Conservation (phyloP, 2,888 invertebrate species). For the Tenodera sinensis region DNA sequence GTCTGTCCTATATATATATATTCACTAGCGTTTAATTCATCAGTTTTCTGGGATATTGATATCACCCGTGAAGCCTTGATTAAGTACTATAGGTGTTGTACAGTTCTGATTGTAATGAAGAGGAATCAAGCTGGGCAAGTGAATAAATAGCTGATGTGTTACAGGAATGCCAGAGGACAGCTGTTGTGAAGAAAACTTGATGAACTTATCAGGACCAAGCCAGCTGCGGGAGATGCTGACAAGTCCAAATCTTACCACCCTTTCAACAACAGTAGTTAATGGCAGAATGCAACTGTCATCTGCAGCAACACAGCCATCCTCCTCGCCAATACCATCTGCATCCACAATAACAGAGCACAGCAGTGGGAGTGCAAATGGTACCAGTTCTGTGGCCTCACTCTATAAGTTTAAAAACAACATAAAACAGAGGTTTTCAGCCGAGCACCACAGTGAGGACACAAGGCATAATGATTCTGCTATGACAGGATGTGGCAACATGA, state of each 20-base stretch:
- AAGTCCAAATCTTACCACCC: slow-evolving; percentile 24
- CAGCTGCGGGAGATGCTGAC: slow-evolving; percentile 47
- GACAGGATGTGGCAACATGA: background rate
- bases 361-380: background rate
- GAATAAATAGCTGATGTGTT: background rate
- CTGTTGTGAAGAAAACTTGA: slow-evolving; percentile 1
- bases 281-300: slow-evolving; percentile 28
- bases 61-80: too few species aligned
- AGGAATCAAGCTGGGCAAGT: too few species aligned
- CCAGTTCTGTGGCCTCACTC: slow-evolving; percentile 2
- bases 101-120: too few species aligned
- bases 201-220: slow-evolving; percentile 35
- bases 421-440: slow-evolving; percentile 72
- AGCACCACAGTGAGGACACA: slow-evolving; percentile 30
- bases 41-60: too few species aligned
- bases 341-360: slow-evolving; percentile 37
- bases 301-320: slow-evolving; percentile 24
- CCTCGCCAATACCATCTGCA: slow-evolving; percentile 41
- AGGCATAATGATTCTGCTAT: background rate
- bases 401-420: slow-evolving; percentile 96
- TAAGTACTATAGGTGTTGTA: too few species aligned
- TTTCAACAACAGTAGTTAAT: background rate
- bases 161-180: background rate
- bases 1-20: too few species aligned
- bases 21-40: too few species aligned